These are phyloP conservation scores for Cardiocondyla obscurior DNA, from an alignment of 1,140 invertebrate species.

Conservation along the genomic window DNA sequence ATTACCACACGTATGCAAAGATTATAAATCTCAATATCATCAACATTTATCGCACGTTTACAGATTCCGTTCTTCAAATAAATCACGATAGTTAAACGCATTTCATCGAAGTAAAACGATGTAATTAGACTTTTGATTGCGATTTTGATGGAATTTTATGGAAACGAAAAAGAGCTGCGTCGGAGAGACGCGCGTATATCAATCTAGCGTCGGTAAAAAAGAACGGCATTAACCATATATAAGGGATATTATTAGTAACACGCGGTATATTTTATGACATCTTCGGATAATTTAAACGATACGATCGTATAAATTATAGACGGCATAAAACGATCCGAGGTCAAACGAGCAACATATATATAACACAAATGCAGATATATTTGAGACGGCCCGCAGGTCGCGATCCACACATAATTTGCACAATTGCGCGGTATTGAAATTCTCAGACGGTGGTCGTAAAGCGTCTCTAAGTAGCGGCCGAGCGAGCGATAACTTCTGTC, in stretches of 20 bases:
- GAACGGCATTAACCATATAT: not conserved
- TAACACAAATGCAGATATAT: not conserved
- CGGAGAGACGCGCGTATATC: not conserved
- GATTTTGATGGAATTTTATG: not conserved
- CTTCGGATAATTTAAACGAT: no score
- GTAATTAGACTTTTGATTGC: not conserved
- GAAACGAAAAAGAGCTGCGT: not conserved
- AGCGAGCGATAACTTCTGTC: constrained; percentile 35
- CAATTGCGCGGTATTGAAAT: constrained; percentile 1
- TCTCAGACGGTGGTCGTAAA: constrained; percentile 33
- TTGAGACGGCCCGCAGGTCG: constrained; percentile 19
- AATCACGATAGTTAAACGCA: not conserved
- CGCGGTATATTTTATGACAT: constrained; percentile 8
- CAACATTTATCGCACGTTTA: not conserved
- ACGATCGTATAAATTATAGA: constrained; percentile 33
- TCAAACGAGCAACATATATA: not conserved
- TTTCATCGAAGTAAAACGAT: not conserved
- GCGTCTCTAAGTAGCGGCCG: not conserved
- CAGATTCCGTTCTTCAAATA: not conserved
- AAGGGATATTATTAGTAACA: constrained; percentile 11
- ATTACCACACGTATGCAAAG: not conserved
- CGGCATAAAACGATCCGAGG: constrained; percentile 23
- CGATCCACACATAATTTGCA: constrained; percentile 26
- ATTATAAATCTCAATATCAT: not conserved
- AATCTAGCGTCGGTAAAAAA: not conserved